Conservation (phyloP, 1,140 invertebrate genomes). For the Helicoverpa zea region DNA sequence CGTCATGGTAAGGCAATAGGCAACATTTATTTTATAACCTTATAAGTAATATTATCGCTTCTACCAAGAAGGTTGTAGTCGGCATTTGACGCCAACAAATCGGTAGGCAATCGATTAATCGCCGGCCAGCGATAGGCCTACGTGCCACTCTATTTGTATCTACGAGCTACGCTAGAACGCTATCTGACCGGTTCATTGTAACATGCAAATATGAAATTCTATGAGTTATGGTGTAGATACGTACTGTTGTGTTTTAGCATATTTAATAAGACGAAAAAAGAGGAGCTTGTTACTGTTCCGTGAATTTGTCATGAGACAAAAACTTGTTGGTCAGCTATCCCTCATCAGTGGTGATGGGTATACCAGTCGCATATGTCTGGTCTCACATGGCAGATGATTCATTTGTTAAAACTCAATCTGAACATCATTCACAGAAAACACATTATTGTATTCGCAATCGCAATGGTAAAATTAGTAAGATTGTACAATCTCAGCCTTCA, state of each 20-base stretch:
- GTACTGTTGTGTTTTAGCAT: slow-evolving; percentile 4
- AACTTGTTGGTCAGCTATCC: not conserved
- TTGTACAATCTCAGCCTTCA: no score
- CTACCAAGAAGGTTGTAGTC: not conserved
- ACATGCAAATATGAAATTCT: slow-evolving; percentile 27
- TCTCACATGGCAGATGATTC: no score
- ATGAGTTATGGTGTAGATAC: not conserved
- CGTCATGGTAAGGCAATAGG: not conserved
- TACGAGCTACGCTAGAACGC: no score
- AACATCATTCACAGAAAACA: no score
- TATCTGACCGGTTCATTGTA: slow-evolving; percentile 20
- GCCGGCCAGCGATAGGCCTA: slow-evolving; percentile 13
- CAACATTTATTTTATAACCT: not conserved
- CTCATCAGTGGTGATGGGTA: not conserved
- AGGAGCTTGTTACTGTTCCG: not conserved
- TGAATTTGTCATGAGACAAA: not conserved
- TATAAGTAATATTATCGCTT: not conserved
- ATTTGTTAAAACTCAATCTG: no score
- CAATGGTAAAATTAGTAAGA: no score
- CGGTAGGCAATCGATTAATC: not conserved
- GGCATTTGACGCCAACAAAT: not conserved
- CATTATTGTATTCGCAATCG: no score
- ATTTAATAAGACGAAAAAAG: slow-evolving; percentile 4
- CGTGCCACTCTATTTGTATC: not conserved
- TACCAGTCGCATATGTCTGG: no score